Evolutionary conservation across 2,113 vertebrate genomes (phyloP).

Genomic region (Vidua chalybeata): DNA sequence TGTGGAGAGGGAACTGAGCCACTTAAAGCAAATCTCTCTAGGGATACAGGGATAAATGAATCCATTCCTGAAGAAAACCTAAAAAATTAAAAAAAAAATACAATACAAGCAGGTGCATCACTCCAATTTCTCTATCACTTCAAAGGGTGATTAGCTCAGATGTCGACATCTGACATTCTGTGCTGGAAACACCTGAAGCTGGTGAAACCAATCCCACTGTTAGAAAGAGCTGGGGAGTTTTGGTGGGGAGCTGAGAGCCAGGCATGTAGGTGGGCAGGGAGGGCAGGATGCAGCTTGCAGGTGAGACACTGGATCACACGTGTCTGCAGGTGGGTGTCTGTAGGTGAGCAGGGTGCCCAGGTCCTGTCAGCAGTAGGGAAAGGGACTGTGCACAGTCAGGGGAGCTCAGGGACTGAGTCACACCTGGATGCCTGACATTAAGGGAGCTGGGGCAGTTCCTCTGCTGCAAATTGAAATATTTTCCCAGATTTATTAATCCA

Average conservation of each 20-base stretch:
- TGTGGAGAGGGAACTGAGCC: not conserved
- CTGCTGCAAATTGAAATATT: not conserved
- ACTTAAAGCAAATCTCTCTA: not conserved
- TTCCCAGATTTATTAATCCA: not conserved
- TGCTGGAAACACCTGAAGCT: not conserved
- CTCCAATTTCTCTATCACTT: not conserved
- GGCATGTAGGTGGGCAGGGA: conserved; percentile 47
- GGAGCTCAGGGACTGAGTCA: not conserved
- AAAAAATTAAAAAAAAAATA: not conserved
- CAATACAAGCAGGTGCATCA: not conserved
- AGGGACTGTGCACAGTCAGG: not conserved
- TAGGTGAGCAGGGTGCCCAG: not conserved
- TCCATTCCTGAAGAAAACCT: not conserved
- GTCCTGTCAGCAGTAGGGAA: not conserved
- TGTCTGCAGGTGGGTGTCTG: conserved; percentile 7
- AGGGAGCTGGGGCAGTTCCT: not conserved
- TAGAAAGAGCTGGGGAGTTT: not conserved
- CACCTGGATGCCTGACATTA: not conserved
- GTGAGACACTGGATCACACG: not conserved
- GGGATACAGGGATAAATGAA: not conserved
- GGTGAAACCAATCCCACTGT: conserved; percentile 31
- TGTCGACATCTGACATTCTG: conserved; percentile 9
- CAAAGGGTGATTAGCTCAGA: not conserved
- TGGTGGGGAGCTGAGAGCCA: conserved; percentile 29
- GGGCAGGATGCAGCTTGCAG: conserved; percentile 46